phyloP scores from a whole-genome alignment of 2,888 invertebrate species.

The Athalia cordata region DNA sequence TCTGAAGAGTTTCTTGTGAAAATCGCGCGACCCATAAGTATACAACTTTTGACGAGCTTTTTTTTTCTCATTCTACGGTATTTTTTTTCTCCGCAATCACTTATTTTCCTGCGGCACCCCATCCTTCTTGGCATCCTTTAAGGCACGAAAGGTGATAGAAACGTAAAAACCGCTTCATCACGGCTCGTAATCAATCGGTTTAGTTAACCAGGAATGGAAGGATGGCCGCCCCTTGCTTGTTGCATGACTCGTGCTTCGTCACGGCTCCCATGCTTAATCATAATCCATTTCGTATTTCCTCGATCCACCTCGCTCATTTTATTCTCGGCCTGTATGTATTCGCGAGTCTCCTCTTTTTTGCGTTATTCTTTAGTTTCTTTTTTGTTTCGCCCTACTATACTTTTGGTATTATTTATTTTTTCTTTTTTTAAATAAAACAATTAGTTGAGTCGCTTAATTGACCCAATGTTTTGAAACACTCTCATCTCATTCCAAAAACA shows the following conservation, averaged over 20 bases:
- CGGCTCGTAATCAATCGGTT: constrained; percentile 51
- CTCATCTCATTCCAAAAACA: constrained; percentile 10
- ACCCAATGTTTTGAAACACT: background rate
- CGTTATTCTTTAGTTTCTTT: background rate
- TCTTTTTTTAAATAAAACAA: constrained; percentile 24
- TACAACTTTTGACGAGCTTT: constrained; percentile 7
- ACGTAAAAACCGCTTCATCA: constrained; percentile 55
- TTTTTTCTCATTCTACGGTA: background rate
- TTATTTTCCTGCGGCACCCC: background rate
- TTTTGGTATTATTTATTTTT: constrained; percentile 26
- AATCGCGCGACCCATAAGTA: background rate
- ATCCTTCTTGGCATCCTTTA: constrained; percentile 36
- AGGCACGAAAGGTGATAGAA: constrained; percentile 48
- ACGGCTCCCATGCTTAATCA: constrained; percentile 51
- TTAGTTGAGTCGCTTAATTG: constrained; percentile 30
- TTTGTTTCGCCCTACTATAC: background rate
- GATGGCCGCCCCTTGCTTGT: constrained; percentile 40
- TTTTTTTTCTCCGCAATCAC: constrained; percentile 17
- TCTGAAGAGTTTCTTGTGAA: constrained; percentile 31
- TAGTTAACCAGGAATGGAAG: constrained; percentile 44
- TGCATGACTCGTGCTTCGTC: constrained; percentile 52
- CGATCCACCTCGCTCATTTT: constrained; percentile 27
- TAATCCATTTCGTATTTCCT: constrained; percentile 45
- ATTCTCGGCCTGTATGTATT: background rate
- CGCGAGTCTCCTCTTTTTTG: constrained; percentile 25